Evolutionary conservation across 2,888 invertebrate species (phyloP).

Genomic region (Brachynemurus nebulosus): DNA sequence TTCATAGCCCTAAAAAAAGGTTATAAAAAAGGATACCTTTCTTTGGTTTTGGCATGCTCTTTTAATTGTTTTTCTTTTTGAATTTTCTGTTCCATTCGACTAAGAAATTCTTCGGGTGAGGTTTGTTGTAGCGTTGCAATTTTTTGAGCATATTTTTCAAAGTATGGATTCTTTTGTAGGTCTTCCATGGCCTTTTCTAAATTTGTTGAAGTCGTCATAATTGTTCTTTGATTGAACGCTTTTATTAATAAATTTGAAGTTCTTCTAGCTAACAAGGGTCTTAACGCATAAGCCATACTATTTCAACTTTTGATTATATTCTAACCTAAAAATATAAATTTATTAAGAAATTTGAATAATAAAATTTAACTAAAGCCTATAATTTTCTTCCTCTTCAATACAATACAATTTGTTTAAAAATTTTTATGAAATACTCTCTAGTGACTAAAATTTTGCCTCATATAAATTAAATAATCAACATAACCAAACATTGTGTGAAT

Average conservation of each 20-base stretch:
- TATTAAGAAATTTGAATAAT: no score
- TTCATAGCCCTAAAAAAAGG: neutral
- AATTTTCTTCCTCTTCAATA: no score
- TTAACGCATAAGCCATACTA: no score
- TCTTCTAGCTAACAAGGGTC: no score
- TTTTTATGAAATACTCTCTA: no score
- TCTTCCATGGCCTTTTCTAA: slow-evolving; percentile 39
- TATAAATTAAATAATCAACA: no score
- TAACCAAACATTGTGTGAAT: no score
- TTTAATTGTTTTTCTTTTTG: slow-evolving; percentile 23
- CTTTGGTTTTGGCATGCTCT: slow-evolving; percentile 25
- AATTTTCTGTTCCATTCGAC: slow-evolving; percentile 42
- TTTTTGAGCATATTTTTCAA: slow-evolving; percentile 65
- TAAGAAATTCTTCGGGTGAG: slow-evolving; percentile 59
- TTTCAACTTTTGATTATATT: neutral
- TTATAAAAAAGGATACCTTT: slow-evolving; percentile 8
- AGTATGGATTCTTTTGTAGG: slow-evolving; percentile 58
- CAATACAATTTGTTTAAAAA: no score
- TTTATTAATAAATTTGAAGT: no score
- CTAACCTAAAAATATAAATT: neutral
- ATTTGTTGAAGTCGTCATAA: slow-evolving; percentile 29
- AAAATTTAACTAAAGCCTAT: no score
- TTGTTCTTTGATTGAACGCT: no score
- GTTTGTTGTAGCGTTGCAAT: slow-evolving; percentile 59
- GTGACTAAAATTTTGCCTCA: no score